Evolutionary conservation across 2,113 vertebrate species (phyloP).

Genomic region (Erinaceus europaeus): DNA sequence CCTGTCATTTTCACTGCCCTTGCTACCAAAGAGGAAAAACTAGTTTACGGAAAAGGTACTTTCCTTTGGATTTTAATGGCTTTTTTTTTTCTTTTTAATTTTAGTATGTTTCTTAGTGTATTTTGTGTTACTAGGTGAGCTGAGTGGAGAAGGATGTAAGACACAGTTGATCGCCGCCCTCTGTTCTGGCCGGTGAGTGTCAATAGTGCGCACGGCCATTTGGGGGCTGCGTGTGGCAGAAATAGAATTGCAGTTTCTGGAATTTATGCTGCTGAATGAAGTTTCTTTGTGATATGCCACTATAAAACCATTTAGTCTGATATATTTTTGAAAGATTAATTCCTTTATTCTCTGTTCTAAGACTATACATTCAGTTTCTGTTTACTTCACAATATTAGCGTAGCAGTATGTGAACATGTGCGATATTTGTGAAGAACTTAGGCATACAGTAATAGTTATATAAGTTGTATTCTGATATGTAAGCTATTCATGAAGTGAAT

Average conservation of each 20-base stretch:
- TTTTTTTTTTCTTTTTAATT: background rate
- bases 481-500: too few relatives aligned
- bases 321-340: background rate
- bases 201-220: background rate
- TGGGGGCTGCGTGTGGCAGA: background rate
- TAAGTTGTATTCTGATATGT: too few relatives aligned
- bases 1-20: conserved; percentile 91
- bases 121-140: conserved; percentile 84
- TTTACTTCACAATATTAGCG: too few relatives aligned
- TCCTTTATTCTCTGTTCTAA: background rate
- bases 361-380: background rate
- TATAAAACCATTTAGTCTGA: background rate
- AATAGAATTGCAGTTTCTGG: background rate
- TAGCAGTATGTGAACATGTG: too few relatives aligned
- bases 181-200: conserved; percentile 91
- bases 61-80: background rate
- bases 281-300: background rate
- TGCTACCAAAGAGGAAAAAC: conserved; percentile 83
- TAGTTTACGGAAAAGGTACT: conserved; percentile 93
- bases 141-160: conserved; percentile 94
- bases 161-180: conserved; percentile 95
- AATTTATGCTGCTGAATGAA: background rate
- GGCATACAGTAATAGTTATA: too few relatives aligned
- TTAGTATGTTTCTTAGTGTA: background rate
- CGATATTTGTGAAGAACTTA: too few relatives aligned